Conservation (phyloP, 2,113 vertebrate species). For the Oreotrochilus melanogaster region DNA sequence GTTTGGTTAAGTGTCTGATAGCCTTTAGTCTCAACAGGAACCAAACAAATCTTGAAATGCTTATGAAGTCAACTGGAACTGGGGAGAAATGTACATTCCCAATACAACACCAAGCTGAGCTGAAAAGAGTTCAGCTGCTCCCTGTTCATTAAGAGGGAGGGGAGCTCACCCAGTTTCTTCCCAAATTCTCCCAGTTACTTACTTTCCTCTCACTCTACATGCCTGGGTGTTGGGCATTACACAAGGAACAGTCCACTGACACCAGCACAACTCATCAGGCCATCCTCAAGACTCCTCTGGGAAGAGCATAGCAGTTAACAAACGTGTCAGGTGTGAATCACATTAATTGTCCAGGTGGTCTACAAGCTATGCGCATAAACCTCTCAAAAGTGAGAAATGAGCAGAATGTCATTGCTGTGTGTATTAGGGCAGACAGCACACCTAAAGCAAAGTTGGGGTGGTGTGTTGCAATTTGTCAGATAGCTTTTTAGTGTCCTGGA, state of each 20-base stretch:
- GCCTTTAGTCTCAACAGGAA: neutral
- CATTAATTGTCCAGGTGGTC: neutral
- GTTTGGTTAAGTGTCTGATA: neutral
- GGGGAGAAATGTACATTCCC: rapidly evolving
- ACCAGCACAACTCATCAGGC: neutral
- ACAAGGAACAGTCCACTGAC: neutral
- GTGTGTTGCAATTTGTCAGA: neutral
- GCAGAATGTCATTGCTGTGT: neutral
- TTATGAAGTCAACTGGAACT: neutral
- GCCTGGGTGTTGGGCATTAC: neutral
- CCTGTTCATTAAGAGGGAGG: neutral
- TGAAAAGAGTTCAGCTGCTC: neutral
- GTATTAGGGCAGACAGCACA: neutral
- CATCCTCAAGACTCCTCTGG: neutral
- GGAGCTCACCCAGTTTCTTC: neutral
- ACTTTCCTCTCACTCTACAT: neutral
- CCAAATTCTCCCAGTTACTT: neutral
- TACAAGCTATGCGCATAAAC: neutral
- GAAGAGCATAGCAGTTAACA: neutral
- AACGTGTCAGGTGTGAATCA: neutral
- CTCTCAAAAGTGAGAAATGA: neutral
- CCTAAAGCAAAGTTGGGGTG: neutral
- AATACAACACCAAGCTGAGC: neutral
- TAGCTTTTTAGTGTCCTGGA: neutral
- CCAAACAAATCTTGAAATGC: neutral